Evolutionary conservation across 1,140 invertebrate genomes (phyloP), one percentile per base, ranked within the genome.

Genomic region (Zophobas morio): DNA sequence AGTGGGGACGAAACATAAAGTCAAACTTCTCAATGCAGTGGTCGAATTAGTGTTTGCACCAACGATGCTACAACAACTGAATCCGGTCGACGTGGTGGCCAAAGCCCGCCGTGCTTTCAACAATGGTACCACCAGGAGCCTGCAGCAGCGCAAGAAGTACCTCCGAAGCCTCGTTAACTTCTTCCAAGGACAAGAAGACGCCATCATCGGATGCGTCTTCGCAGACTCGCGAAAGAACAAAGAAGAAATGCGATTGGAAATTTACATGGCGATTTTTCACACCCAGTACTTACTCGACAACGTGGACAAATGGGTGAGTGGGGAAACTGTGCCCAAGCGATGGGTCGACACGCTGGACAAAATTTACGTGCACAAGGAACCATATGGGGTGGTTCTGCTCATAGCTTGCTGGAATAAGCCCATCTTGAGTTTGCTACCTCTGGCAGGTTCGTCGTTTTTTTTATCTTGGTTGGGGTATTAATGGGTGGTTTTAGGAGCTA

Each of bases 361-460:
- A 32, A 34, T 78, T 1, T 80, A 80, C 40, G 70, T 80, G 4
- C 35, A 76, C 33, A 74, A 80, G 2, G 79, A 80, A 3, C 79
- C 79, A 5, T 78, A 75, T 37, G 95, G 95, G 36, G 93, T 96
- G 32, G 92, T 93, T 3, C 88, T 99, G 0, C 89, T 99, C 0
- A 94, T 99, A 36, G 95, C 96, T 2, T 93, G 98, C 0, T 99
- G 98, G 98, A 99, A 99, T 88, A 99, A 99, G 87, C 98, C 98
- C 0, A 81, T 99, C 36, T 86, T 99, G 70, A 87, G 92, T 1
- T 79, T 99, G 2, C 82, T 89, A n/a, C 93, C 94, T 37, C 63
- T 85, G 4, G 77, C 82, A 71, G 81, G 81, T 74, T 3, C 3
- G 8, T 3, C 3, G 3, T 46, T 8, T 8, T 8, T 20, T 20